Percentiles rank a stretch among this genome's conserved stretches.
phyloP scores from a whole-genome alignment of 2,888 invertebrate species.

The Acanthosepion lycidas region DNA sequence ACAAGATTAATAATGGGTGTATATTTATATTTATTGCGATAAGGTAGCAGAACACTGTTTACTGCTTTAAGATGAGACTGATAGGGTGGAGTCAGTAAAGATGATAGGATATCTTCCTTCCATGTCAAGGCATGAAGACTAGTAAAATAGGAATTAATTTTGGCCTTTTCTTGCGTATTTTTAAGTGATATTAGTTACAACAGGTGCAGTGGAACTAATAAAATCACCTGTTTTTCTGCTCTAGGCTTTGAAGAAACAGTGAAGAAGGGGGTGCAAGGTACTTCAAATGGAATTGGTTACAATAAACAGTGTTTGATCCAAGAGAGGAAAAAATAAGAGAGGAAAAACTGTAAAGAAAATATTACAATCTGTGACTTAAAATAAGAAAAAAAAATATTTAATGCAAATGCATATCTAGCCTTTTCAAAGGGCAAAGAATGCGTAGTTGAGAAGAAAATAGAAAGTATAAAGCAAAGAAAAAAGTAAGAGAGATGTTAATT shows the following conservation, averaged over 20 bases:
- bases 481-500: too few relatives aligned
- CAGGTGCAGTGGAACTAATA: slow-evolving; percentile 8
- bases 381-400: too few relatives aligned
- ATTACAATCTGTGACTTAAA: neutral
- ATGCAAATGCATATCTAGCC: too few relatives aligned
- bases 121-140: neutral
- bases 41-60: neutral
- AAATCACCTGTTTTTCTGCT: neutral
- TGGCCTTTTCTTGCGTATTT: neutral
- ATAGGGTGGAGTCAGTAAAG: neutral
- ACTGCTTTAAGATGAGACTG: too few relatives aligned
- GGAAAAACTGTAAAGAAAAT: neutral
- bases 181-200: neutral
- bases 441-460: too few relatives aligned
- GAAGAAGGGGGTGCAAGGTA: neutral
- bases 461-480: too few relatives aligned
- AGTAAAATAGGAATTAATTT: neutral
- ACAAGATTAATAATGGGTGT: slow-evolving; percentile 7
- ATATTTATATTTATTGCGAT: neutral
- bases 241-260: neutral
- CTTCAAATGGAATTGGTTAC: neutral
- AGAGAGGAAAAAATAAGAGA: neutral
- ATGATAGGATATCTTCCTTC: neutral
- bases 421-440: too few relatives aligned
- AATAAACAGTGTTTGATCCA: neutral